Base-by-base conservation (phyloP, 2,888 invertebrate species). In the Fragum fragum region DNA sequence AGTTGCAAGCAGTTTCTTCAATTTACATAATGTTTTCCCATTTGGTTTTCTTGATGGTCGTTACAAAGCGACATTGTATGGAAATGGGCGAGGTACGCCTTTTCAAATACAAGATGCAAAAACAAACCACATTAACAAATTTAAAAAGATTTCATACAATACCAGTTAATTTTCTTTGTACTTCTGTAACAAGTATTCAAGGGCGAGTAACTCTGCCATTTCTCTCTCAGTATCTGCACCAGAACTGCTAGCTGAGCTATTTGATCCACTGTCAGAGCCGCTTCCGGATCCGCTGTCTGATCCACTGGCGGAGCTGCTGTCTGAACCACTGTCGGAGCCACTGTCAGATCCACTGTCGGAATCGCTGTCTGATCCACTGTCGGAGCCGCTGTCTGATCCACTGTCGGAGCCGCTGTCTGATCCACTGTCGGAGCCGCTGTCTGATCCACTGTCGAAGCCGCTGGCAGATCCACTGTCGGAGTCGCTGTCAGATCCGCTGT, bases 191-290 rank as follows among this genome's bases (percentile, higher is more conserved):
- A 29, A 16, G 32, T 36, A 63, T 32, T 32, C 63, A 63, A 63
- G 63, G 28, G 36, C 63, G 26, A 32, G 63, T 63, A 32, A 9
- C 18, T 63, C 57, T 57, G 57, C 26, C 57, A 57, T 6, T 28
- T 57, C 57, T 14, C 57, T n/a, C n/a, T 57, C 26, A 21, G 6
- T 23, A 23, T 2, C 26, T 14, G 18, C 14, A 47, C 16, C 47
- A 14, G 47, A 47, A 14, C 47, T 47, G 16, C 47, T 47, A 47
- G 47, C 47, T 5, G 47, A 14, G 47, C 47, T 47, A 16, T 47
- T 16, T 9, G 47, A 47, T 16, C 47, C 47, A 16, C 47, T 47
- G 47, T 47, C 47, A 47, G 47, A 47, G 3, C 47, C 47, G 23
- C 47, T 47, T 14, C 14, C 47, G 23, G 57, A 57, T 7, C 7